Conservation (phyloP, 2,797 vertebrate genomes). For the Eupleurogrammus muticus region DNA sequence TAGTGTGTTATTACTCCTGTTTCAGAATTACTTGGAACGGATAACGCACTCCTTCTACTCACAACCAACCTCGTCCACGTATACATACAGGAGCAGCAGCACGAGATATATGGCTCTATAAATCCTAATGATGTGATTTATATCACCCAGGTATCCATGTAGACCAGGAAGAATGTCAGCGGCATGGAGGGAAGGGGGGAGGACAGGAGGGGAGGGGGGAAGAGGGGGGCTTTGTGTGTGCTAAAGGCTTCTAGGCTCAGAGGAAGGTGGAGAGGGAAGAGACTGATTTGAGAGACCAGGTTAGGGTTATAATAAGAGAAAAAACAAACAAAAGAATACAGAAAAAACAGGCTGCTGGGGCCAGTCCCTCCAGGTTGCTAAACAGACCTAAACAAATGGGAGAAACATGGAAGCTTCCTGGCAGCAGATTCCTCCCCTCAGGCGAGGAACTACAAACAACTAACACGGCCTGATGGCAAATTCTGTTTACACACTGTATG, state of each 20-base stretch:
- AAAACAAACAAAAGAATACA: not conserved
- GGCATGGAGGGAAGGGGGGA: not conserved
- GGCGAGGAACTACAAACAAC: not conserved
- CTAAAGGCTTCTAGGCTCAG: conserved; percentile 1
- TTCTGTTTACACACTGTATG: not conserved
- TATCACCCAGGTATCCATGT: conserved; percentile 14
- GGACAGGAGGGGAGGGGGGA: not conserved
- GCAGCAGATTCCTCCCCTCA: conserved; percentile 10
- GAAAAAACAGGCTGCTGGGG: conserved; percentile 13
- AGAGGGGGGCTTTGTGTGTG: not conserved
- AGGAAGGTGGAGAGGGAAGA: conserved; percentile 7
- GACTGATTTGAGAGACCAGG: not conserved
- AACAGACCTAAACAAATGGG: conserved; percentile 9
- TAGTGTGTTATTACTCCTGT: not conserved
- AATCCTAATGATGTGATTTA: not conserved
- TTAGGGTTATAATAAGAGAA: conserved; percentile 20
- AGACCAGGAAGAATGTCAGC: conserved; percentile 18
- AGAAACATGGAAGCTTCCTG: conserved; percentile 13
- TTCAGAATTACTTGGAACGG: not conserved
- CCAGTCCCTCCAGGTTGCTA: conserved; percentile 21
- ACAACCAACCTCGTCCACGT: not conserved
- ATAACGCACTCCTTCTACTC: not conserved
- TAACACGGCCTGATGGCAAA: not conserved
- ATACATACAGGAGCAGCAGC: not conserved
- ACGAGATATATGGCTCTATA: not conserved